A percentile compares a stretch with the other conserved stretches of the same genome.
Evolutionary conservation across 2,888 invertebrate genomes (phyloP).

Genomic region (Athetis lepigone): DNA sequence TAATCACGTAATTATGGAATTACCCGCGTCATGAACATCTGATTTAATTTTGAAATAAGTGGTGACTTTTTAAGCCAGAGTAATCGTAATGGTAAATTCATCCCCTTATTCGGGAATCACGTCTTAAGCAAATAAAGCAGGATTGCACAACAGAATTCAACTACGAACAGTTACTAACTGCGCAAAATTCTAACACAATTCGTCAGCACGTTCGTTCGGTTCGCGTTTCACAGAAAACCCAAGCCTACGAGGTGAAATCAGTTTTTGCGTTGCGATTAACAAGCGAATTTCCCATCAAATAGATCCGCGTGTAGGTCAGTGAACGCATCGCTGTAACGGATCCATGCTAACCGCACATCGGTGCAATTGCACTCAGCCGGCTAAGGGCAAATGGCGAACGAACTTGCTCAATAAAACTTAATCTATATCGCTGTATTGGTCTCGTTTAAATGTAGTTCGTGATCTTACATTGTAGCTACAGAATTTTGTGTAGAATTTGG

Average conservation of each 20-base stretch:
- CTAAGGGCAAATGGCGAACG: constrained; percentile 58
- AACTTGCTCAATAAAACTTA: constrained; percentile 62
- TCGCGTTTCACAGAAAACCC: constrained; percentile 30
- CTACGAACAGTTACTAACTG: constrained; percentile 2
- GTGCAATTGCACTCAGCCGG: constrained; percentile 49
- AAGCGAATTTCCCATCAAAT: constrained; percentile 74
- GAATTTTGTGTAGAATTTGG: constrained; percentile 30
- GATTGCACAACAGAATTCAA: not conserved
- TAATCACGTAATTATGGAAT: not conserved
- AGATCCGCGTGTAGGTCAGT: constrained; percentile 75
- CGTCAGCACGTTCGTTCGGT: constrained; percentile 23
- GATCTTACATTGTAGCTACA: constrained; percentile 35
- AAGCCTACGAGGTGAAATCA: constrained; percentile 51
- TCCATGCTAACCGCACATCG: constrained; percentile 56
- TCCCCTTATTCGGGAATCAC: not conserved
- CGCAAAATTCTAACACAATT: constrained; percentile 19
- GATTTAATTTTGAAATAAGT: not conserved
- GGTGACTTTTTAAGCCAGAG: too few relatives aligned
- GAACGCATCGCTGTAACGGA: constrained; percentile 69
- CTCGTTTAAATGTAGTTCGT: constrained; percentile 43
- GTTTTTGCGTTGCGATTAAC: constrained; percentile 66
- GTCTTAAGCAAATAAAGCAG: not conserved
- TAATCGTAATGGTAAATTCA: too few relatives aligned
- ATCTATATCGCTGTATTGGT: constrained; percentile 52
- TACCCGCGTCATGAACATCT: not conserved